Evolutionary conservation across 1,140 invertebrate species (phyloP), one percentile per base, ranked within the genome.

Genomic region (Ceratina australensis): DNA sequence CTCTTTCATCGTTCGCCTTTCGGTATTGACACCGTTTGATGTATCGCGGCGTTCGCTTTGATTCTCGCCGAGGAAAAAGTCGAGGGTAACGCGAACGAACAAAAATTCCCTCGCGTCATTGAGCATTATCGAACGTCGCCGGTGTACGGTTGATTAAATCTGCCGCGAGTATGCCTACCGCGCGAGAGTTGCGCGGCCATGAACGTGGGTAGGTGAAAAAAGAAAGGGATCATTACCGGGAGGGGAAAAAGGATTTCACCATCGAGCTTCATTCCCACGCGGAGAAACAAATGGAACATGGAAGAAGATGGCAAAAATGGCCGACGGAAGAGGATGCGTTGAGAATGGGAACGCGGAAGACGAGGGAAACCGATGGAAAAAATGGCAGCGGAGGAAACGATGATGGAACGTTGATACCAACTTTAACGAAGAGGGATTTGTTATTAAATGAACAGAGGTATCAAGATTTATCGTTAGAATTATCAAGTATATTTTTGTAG

Each of bases 371-470:
- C 52, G 61, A 47, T 54, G 20, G 20, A 64, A 54, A 65, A 71
- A 76, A 54, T 52, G 60, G 63, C 13, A 15, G 24, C 13, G 16
- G 56, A 54, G 26, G 12, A 63, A 59, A 54, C 16, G 74, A 66
- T 63, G 64, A 72, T 59, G 72, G 76, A 84, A 81, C 76, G 81
- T 80, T 75, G 82, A 73, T 81, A 77, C 82, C 79, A 78, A 42
- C 74, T 88, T 89, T 87, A 82, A 88, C 87, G 88, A 84, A 85
- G 87, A 87, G 82, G 79, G 83, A 87, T 88, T 88, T 87, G 87
- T 87, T 85, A 76, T 68, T 67, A 79, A 88, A 87, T 86, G 85
- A 89, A 89, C 88, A 88, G 79, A 74, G 10, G 13, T 52, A 52
- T 52, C 10, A 10, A n/a, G 33, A 10, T 10, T 42, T 42, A 42